Base-by-base conservation (phyloP, 2,888 invertebrate genomes). In the Agrenia bidenticulata region DNA sequence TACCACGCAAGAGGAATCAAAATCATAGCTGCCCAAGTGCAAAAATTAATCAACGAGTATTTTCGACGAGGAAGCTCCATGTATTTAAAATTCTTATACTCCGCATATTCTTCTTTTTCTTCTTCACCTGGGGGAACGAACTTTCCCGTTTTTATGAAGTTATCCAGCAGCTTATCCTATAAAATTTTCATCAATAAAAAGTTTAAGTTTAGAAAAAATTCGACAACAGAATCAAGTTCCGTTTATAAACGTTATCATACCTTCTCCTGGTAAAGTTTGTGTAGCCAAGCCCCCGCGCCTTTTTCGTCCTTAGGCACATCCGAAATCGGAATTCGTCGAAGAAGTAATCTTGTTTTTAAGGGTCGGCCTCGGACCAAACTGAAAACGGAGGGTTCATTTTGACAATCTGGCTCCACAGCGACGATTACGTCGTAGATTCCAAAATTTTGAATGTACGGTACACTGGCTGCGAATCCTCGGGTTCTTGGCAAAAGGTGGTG, bases 401-500 rank as follows among this genome's bases (percentile, higher is more conserved):
- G 51, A 51, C 55, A 66, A 19, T 45, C 19, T 77, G 73, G 73
- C 58, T 77, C 73, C 68, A 82, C 80, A 2, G 77, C 81, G 19
- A 82, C 78, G 4, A 81, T 81, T 51, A 92, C 88, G 78, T 95
- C 92, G 79, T 93, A 92, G 68, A 95, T 86, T 26, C 89, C 91
- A 2, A 88, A 87, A 39, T 67, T 64, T 21, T 67, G 86, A 80
- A 96, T 85, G 73, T 89, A 86, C 61, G 89, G 88, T 76, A 94
- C 82, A 79, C 93, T 93, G 60, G 92, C 88, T 0, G 88, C 88
- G 79, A 97, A 97, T 1, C 97, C 97, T 81, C 89, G 90, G n/a
- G 95, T 92, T 68, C 96, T 85, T n/a, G 97, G 96, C 26, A 92
- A 88, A 56, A 97, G 84, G 79, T 95, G 94, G 79, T 96, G 88